Conservation (phyloP, 2,797 vertebrate species). For the Pangasius larnaudii region DNA sequence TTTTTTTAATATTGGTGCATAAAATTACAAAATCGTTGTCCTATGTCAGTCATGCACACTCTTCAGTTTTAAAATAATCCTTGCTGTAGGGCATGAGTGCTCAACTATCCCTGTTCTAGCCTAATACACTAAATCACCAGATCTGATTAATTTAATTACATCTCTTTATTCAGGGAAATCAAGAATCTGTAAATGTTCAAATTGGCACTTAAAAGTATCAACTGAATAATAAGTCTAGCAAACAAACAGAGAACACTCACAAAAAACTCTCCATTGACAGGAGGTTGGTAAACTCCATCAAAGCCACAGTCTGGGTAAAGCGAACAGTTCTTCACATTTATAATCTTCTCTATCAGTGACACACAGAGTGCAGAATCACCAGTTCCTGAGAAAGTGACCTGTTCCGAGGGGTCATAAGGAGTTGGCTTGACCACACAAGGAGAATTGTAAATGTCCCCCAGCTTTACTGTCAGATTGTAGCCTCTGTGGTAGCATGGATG, state of each 20-base stretch:
- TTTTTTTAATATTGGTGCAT: neutral
- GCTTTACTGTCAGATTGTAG: conserved; percentile 55
- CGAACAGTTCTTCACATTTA: conserved; percentile 67
- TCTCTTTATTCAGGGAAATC: neutral
- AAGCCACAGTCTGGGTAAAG: conserved; percentile 68
- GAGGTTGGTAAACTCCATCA: conserved; percentile 71
- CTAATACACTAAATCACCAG: neutral
- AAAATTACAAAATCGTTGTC: neutral
- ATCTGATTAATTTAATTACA: neutral
- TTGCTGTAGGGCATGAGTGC: neutral
- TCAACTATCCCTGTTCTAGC: neutral
- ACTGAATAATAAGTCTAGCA: neutral
- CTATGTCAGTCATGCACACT: neutral
- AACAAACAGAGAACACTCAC: conserved; percentile 63
- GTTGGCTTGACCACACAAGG: conserved; percentile 63
- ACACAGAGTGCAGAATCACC: conserved; percentile 63
- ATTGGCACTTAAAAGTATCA: neutral
- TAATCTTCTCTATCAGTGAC: conserved; percentile 61
- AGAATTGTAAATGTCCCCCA: conserved; percentile 64
- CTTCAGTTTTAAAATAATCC: neutral
- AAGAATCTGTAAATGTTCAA: neutral
- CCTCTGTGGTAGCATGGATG: conserved; percentile 76
- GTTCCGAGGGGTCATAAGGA: neutral
- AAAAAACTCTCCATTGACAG: conserved; percentile 68
- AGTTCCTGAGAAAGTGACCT: conserved; percentile 68